A percentile compares a stretch with the other conserved stretches of the same genome.
Evolutionary conservation across 2,888 invertebrate species (phyloP).

Genomic region (Conchocele bisecta): DNA sequence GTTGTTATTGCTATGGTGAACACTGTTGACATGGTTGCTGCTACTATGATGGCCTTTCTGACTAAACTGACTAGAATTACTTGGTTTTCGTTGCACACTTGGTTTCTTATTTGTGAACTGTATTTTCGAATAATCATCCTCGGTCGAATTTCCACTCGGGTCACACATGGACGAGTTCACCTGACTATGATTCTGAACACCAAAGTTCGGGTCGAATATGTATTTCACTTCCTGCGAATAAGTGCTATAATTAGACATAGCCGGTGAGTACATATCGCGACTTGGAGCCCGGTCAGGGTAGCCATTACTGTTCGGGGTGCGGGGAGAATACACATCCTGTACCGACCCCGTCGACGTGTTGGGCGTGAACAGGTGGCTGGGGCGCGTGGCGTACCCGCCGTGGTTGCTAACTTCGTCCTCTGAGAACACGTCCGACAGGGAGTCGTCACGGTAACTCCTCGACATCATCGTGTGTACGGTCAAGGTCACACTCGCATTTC

Average conservation of each 20-base stretch:
- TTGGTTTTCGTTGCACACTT: constrained; percentile 48
- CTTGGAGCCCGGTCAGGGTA: constrained; percentile 4
- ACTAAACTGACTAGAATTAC: constrained; percentile 56
- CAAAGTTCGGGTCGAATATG: constrained; percentile 58
- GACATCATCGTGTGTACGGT: too few relatives aligned
- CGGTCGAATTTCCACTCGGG: constrained; percentile 41
- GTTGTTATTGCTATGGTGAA: constrained; percentile 18
- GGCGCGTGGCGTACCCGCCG: constrained; percentile 29
- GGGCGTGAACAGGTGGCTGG: constrained; percentile 37
- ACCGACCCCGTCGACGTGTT: constrained; percentile 50
- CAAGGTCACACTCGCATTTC: too few relatives aligned
- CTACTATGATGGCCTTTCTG: constrained; percentile 40
- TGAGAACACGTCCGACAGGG: constrained; percentile 51
- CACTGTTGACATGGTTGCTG: constrained; percentile 10
- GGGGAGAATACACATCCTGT: constrained; percentile 44
- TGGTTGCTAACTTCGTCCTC: constrained; percentile 43
- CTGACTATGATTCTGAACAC: not conserved
- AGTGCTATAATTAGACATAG: constrained; percentile 70
- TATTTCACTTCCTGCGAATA: constrained; percentile 73
- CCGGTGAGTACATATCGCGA: constrained; percentile 61
- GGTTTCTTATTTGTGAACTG: constrained; percentile 52
- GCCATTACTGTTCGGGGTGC: constrained; percentile 9
- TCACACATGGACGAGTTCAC: constrained; percentile 1
- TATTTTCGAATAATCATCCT: constrained; percentile 63
- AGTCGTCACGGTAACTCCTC: constrained; percentile 27